A percentile compares a stretch with the other conserved stretches of the same genome.
Conservation (phyloP, 2,797 vertebrate genomes). For the Adrianichthys oophorus region DNA sequence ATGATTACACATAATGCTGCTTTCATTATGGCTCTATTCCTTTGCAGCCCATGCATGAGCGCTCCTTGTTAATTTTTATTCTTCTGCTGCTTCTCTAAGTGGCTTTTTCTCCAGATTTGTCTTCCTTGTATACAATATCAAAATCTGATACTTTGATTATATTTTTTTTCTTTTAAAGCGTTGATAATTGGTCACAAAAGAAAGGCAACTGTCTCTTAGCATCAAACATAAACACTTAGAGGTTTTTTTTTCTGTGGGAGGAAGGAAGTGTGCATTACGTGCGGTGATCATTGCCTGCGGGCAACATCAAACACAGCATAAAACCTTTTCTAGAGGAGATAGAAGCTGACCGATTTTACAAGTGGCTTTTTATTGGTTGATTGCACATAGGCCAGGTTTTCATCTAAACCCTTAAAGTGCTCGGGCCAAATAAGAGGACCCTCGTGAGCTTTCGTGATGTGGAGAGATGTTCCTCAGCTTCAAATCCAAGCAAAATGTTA, state of each 20-base stretch:
- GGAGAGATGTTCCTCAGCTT: slow-evolving; percentile 37
- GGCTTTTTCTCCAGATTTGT: slow-evolving; percentile 34
- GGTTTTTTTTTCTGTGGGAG: slow-evolving; percentile 64
- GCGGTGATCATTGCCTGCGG: slow-evolving; percentile 82
- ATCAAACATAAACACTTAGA: slow-evolving; percentile 31
- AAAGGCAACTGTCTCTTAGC: slow-evolving; percentile 48
- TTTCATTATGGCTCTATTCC: slow-evolving; percentile 50
- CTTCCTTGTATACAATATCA: slow-evolving; percentile 46
- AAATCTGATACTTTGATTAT: slow-evolving; percentile 55
- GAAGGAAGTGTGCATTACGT: slow-evolving; percentile 78
- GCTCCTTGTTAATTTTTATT: slow-evolving; percentile 37
- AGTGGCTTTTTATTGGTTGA: slow-evolving; percentile 82
- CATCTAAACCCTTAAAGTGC: slow-evolving; percentile 76
- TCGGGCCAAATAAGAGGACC: slow-evolving; percentile 61
- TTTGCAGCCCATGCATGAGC: slow-evolving; percentile 24
- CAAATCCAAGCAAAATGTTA: slow-evolving; percentile 52
- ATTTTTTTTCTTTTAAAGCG: slow-evolving; percentile 36
- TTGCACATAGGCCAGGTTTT: slow-evolving; percentile 75
- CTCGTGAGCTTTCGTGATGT: slow-evolving; percentile 44
- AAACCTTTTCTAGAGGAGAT: slow-evolving; percentile 74
- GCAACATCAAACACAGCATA: slow-evolving; percentile 80
- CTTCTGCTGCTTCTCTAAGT: slow-evolving; percentile 17
- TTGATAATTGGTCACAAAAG: slow-evolving; percentile 62
- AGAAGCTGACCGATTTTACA: slow-evolving; percentile 77
- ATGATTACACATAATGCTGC: slow-evolving; percentile 60